Evolutionary conservation across 1,140 invertebrate genomes (phyloP).

Genomic region (Copidosoma floridanum): DNA sequence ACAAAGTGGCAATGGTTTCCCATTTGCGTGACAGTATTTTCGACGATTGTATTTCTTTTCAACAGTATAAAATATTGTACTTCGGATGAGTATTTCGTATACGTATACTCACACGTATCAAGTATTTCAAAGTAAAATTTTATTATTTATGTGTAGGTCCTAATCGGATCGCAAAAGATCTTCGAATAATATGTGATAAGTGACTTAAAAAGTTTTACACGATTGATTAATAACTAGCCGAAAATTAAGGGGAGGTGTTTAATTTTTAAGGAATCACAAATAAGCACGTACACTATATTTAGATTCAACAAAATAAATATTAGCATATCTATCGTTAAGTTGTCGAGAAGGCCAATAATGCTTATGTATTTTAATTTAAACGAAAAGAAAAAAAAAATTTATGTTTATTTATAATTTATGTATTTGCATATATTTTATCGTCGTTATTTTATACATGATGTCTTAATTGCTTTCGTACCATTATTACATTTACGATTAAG

Average conservation of each 20-base stretch:
- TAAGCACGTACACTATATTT: no score
- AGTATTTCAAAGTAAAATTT: slow-evolving; percentile 17
- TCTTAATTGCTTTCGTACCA: slow-evolving; percentile 12
- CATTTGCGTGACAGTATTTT: no score
- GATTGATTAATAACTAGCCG: not conserved
- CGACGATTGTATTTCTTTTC: no score
- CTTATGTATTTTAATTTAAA: slow-evolving; percentile 19
- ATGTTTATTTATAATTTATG: slow-evolving; percentile 22
- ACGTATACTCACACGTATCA: no score
- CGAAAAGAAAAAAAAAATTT: slow-evolving; percentile 15
- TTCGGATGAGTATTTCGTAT: no score
- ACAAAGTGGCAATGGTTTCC: no score
- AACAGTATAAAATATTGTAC: no score
- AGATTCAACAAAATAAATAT: slow-evolving; percentile 12
- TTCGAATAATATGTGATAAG: slow-evolving; percentile 21
- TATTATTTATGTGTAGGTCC: not conserved
- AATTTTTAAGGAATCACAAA: slow-evolving; percentile 5
- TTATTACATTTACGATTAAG: slow-evolving; percentile 8
- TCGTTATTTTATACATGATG: slow-evolving; percentile 5
- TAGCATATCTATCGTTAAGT: no score
- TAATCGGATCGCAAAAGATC: slow-evolving; percentile 8
- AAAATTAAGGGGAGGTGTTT: not conserved
- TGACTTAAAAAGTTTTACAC: slow-evolving; percentile 8
- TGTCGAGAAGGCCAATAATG: slow-evolving; percentile 22
- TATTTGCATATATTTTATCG: slow-evolving; percentile 19